These are phyloP conservation scores for Tenebrosternarchus preto DNA, from an alignment of 2,113 vertebrate genomes.

Conservation along the genomic window DNA sequence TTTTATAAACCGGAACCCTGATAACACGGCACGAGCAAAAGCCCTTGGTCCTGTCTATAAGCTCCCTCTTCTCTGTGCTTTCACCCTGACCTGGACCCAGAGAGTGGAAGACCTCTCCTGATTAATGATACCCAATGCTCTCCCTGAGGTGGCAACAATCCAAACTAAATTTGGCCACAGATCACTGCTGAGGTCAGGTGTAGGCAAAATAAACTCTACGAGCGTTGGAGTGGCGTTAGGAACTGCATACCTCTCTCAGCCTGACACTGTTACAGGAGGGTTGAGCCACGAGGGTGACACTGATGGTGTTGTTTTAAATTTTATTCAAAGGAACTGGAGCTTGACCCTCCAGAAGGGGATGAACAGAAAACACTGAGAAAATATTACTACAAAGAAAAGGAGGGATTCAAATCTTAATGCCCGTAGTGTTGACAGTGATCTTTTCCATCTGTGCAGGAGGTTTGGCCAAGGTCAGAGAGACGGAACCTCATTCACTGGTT, in stretches of 20 bases:
- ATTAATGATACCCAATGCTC: constrained; percentile 57
- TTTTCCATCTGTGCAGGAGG: constrained; percentile 55
- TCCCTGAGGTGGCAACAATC: constrained; percentile 59
- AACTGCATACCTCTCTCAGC: constrained; percentile 32
- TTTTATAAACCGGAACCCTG: constrained; percentile 17
- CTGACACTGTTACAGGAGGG: constrained; percentile 45
- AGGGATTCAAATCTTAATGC: constrained; percentile 54
- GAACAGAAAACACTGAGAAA: constrained; percentile 41
- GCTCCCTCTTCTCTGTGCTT: constrained; percentile 42
- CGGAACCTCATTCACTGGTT: constrained; percentile 22
- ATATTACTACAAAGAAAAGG: constrained; percentile 53
- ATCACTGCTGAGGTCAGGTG: constrained; percentile 60
- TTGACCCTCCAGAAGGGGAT: constrained; percentile 43
- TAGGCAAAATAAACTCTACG: constrained; percentile 58
- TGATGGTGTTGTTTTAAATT: constrained; percentile 56
- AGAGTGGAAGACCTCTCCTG: constrained; percentile 53
- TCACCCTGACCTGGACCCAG: constrained; percentile 53
- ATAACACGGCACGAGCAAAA: constrained; percentile 33
- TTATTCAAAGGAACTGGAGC: constrained; percentile 52
- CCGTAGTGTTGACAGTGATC: constrained; percentile 55
- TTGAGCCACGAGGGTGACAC: constrained; percentile 46
- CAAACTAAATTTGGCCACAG: constrained; percentile 66
- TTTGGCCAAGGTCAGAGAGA: constrained; percentile 44
- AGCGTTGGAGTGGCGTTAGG: constrained; percentile 43
- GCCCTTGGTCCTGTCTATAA: constrained; percentile 31